These are phyloP conservation scores for Nannobrachium achirus DNA, from an alignment of 2,113 vertebrate species.

Conservation along the genomic window DNA sequence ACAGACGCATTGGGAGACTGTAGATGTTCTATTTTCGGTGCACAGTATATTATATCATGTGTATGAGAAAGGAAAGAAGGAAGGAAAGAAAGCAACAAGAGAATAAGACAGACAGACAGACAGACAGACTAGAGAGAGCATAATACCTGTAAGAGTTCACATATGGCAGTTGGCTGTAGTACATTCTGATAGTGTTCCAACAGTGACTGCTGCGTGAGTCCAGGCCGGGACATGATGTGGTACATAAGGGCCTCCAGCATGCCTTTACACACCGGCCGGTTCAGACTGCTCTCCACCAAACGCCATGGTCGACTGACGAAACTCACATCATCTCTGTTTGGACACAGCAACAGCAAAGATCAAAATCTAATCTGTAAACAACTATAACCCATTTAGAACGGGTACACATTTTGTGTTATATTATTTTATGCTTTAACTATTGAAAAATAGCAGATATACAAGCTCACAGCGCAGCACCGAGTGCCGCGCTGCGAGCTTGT, in stretches of 20 bases:
- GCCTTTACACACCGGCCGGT: slow-evolving; percentile 90
- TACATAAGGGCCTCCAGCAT: slow-evolving; percentile 92
- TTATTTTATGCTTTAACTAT: too few relatives aligned
- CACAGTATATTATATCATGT: too few relatives aligned
- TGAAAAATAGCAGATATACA: too few relatives aligned
- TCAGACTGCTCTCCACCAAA: slow-evolving; percentile 89
- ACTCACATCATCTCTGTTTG: slow-evolving; percentile 53
- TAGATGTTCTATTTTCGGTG: too few relatives aligned
- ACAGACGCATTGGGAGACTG: too few relatives aligned
- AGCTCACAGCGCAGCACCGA: too few relatives aligned
- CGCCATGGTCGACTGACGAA: slow-evolving; percentile 94
- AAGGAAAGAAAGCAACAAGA: neutral
- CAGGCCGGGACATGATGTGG: slow-evolving; percentile 90
- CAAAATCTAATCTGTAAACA: too few relatives aligned
- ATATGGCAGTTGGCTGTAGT: slow-evolving; percentile 86
- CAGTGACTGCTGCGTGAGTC: slow-evolving; percentile 80
- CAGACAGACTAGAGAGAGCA: neutral
- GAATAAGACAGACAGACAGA: neutral
- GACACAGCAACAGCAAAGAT: neutral
- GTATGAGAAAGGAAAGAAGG: slow-evolving; percentile 2
- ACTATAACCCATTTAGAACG: too few relatives aligned
- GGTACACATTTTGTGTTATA: too few relatives aligned
- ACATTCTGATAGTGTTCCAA: slow-evolving; percentile 86
- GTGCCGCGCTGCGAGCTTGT: too few relatives aligned
- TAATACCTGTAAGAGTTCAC: slow-evolving; percentile 90